phyloP scores from a whole-genome alignment of 2,797 vertebrate genomes.

The Xenopus petersii region DNA sequence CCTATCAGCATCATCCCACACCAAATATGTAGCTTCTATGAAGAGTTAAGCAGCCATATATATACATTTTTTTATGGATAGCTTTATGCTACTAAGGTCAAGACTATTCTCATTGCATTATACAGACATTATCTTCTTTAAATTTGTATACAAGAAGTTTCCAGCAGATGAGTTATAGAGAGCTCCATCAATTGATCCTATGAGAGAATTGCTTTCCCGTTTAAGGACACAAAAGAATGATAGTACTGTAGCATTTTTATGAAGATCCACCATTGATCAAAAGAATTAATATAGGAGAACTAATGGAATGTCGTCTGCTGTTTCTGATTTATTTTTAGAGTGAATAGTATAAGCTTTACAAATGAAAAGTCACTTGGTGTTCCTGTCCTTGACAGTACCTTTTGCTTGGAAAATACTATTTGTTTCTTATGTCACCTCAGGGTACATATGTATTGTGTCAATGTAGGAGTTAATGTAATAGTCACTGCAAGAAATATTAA shows the following conservation, averaged over 20 bases:
- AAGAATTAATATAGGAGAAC: constrained; percentile 48
- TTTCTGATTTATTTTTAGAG: constrained; percentile 43
- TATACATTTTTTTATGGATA: too few species aligned
- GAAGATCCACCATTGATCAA: constrained; percentile 43
- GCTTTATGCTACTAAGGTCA: too few species aligned
- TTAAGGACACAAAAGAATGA: constrained; percentile 42
- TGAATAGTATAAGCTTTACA: constrained; percentile 36
- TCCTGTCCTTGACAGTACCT: constrained; percentile 43
- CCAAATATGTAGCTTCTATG: too few species aligned
- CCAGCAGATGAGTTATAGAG: constrained; percentile 27
- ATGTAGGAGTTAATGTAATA: constrained; percentile 45
- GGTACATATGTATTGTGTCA: constrained; percentile 46
- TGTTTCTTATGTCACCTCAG: constrained; percentile 44
- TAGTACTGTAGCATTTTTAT: constrained; percentile 38
- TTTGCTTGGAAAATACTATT: constrained; percentile 40
- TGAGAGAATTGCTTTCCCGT: constrained; percentile 33
- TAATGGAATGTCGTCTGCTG: constrained; percentile 36
- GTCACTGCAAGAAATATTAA: constrained; percentile 43
- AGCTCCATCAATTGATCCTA: constrained; percentile 25
- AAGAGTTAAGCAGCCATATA: too few species aligned
- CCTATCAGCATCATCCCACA: too few species aligned
- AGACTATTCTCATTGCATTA: not conserved
- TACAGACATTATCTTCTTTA: constrained; percentile 15
- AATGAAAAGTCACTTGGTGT: constrained; percentile 32
- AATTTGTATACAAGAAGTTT: constrained; percentile 36